Conservation (phyloP, 2,888 invertebrate species). For the Sepiola atlantica region DNA sequence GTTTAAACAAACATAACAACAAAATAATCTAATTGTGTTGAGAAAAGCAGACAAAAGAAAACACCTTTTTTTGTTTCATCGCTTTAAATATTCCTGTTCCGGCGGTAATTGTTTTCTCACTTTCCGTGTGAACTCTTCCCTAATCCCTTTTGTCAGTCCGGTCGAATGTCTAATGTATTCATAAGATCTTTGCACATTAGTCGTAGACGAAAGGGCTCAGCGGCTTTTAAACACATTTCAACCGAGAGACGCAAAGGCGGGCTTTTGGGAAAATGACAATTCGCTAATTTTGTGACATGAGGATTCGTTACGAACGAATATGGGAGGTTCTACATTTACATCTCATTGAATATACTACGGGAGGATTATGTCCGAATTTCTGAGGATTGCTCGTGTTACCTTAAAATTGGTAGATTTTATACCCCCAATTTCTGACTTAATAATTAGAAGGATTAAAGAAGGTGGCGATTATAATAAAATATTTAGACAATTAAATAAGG, state of each 20-base stretch:
- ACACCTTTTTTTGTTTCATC: neutral
- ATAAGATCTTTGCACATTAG: neutral
- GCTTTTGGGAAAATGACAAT: neutral
- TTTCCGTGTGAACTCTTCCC: neutral
- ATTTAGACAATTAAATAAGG: too few relatives aligned
- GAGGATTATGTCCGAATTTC: too few relatives aligned
- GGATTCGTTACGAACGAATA: neutral
- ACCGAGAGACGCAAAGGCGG: neutral
- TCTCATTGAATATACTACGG: neutral
- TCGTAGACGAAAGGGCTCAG: neutral
- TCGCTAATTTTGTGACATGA: neutral
- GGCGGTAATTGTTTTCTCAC: neutral
- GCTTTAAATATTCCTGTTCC: neutral
- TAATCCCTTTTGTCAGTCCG: neutral
- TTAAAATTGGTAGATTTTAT: too few relatives aligned
- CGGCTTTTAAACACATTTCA: neutral
- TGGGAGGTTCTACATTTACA: neutral
- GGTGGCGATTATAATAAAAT: too few relatives aligned
- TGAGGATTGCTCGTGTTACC: too few relatives aligned
- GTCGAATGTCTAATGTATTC: slow-evolving; percentile 18
- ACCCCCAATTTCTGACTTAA: too few relatives aligned
- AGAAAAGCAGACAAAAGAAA: neutral
- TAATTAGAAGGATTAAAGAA: too few relatives aligned
- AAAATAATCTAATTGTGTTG: neutral
- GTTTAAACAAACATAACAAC: neutral